phyloP scores from a whole-genome alignment of 2,888 invertebrate genomes.

The Tetragonula carbonaria region DNA sequence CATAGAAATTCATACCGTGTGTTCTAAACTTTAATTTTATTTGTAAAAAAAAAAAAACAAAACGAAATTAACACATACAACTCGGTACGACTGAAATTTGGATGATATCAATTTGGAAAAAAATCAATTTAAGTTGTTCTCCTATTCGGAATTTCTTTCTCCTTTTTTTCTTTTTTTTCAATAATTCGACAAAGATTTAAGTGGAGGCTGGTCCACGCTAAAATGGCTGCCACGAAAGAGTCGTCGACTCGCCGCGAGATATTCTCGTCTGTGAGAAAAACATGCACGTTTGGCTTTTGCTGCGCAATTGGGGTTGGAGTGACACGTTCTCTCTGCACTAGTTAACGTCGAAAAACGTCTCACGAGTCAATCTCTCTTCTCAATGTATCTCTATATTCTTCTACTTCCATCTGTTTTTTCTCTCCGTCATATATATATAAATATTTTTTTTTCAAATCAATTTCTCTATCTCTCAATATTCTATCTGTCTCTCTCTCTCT shows the following conservation, averaged over 20 bases:
- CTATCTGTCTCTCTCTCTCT: conserved; percentile 20
- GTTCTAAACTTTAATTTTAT: neutral
- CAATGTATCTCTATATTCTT: conserved; percentile 24
- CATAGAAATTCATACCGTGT: neutral
- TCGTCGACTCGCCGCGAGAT: conserved; percentile 78
- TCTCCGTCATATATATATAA: too few relatives aligned
- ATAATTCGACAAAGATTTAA: conserved; percentile 31
- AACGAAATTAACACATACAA: neutral
- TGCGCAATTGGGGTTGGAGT: conserved; percentile 78
- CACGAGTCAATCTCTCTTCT: conserved; percentile 69
- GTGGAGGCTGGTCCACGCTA: conserved; percentile 68
- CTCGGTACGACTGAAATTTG: neutral
- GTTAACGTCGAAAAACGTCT: conserved; percentile 62
- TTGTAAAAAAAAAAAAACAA: neutral
- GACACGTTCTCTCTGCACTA: conserved; percentile 73
- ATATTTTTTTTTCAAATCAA: too few relatives aligned
- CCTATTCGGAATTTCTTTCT: neutral
- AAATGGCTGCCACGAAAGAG: conserved; percentile 66
- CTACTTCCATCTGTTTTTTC: conserved; percentile 23
- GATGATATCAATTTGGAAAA: neutral
- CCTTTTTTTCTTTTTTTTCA: neutral
- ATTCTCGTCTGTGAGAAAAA: conserved; percentile 69
- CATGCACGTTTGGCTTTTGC: conserved; percentile 80
- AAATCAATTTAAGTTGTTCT: neutral
- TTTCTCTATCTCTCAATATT: conserved; percentile 1